Evolutionary conservation across 2,888 invertebrate species (phyloP).

Genomic region (Nudaria mundana): DNA sequence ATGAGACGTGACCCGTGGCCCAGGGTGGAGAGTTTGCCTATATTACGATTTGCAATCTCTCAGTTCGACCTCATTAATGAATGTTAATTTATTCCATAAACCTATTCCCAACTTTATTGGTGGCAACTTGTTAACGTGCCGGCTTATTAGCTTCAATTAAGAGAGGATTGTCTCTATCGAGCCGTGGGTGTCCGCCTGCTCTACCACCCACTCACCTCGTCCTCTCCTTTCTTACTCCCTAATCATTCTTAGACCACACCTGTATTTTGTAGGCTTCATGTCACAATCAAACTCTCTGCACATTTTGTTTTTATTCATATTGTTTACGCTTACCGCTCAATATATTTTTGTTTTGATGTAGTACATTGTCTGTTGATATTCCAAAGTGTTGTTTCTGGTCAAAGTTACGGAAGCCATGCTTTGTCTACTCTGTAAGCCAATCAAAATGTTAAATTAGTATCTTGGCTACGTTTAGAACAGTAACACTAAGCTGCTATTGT

Average conservation of each 20-base stretch:
- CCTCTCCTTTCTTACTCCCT: constrained; percentile 48
- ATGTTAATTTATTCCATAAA: constrained; percentile 49
- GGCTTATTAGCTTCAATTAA: constrained; percentile 67
- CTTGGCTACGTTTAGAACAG: constrained; percentile 26
- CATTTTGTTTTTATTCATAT: constrained; percentile 45
- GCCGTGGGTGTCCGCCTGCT: constrained; percentile 79
- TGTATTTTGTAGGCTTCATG: constrained; percentile 53
- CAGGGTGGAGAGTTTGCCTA: constrained; percentile 59
- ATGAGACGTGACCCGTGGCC: constrained; percentile 86
- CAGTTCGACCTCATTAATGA: constrained; percentile 52
- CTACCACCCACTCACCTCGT: constrained; percentile 57
- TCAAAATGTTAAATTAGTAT: constrained; percentile 28
- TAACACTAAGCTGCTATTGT: constrained; percentile 31
- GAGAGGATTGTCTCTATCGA: constrained; percentile 65
- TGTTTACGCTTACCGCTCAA: constrained; percentile 63
- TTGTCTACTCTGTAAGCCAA: constrained; percentile 31
- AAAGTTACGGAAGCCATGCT: constrained; percentile 43
- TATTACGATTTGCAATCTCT: constrained; percentile 50
- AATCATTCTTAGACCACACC: constrained; percentile 59
- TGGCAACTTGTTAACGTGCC: constrained; percentile 57
- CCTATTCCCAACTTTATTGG: constrained; percentile 51
- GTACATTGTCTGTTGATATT: constrained; percentile 50
- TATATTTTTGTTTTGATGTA: constrained; percentile 58
- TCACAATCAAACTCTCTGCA: constrained; percentile 59
- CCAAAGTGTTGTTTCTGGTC: constrained; percentile 36